These are phyloP conservation scores for Xerus inauris DNA, from an alignment of 2,113 vertebrate species.

Conservation along the genomic window DNA sequence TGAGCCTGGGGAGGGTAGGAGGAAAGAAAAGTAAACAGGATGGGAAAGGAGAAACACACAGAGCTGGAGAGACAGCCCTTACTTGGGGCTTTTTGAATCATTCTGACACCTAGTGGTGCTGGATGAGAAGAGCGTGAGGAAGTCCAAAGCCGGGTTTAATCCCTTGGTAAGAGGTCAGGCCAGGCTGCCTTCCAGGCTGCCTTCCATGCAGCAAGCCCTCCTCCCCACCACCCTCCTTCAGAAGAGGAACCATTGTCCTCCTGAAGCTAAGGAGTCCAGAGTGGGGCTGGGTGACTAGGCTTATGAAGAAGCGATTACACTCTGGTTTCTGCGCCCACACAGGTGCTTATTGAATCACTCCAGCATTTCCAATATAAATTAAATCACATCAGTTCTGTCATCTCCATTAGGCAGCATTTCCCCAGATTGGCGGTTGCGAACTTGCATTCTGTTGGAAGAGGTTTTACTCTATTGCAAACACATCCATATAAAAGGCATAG, in stretches of 20 bases:
- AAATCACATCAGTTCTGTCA: neutral
- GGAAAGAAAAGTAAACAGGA: neutral
- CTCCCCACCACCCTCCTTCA: neutral
- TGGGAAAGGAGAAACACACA: neutral
- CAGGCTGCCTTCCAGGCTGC: neutral
- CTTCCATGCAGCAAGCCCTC: neutral
- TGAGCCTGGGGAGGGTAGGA: neutral
- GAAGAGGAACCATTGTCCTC: neutral
- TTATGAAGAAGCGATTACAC: neutral
- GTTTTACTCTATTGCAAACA: neutral
- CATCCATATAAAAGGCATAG: neutral
- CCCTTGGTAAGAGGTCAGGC: neutral
- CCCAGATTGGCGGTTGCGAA: neutral
- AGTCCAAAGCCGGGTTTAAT: neutral
- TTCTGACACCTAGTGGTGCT: slow-evolving; percentile 65
- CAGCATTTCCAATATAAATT: neutral
- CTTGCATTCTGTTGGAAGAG: neutral
- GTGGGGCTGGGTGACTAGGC: neutral
- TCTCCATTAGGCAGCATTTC: neutral
- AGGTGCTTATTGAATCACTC: neutral
- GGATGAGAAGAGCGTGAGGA: neutral
- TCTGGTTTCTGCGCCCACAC: neutral
- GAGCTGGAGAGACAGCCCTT: too few relatives aligned
- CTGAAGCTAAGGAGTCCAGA: neutral
- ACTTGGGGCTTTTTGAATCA: neutral